phyloP scores from a whole-genome alignment of 2,797 vertebrate genomes.

The Pampus argenteus region DNA sequence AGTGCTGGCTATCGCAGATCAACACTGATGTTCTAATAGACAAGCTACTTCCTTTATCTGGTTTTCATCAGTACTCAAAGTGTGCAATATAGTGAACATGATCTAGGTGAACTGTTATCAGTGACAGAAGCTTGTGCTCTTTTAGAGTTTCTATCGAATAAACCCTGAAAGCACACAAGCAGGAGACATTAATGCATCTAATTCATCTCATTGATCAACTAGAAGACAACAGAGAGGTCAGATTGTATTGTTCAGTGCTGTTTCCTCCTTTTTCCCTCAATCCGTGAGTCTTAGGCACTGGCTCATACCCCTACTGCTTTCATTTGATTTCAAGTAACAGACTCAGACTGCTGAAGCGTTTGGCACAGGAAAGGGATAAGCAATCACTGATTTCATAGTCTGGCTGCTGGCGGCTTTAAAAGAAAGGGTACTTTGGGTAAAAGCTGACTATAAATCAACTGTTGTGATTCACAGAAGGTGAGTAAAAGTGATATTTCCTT shows the following conservation, averaged over 20 bases:
- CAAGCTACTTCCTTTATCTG: not conserved
- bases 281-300: not conserved
- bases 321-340: slow-evolving; percentile 28
- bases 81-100: not conserved
- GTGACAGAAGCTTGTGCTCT: not conserved
- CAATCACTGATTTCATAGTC: slow-evolving; percentile 32
- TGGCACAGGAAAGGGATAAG: not conserved
- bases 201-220: slow-evolving; percentile 6
- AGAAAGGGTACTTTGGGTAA: not conserved
- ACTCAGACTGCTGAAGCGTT: slow-evolving; percentile 14
- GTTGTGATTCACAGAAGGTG: slow-evolving; percentile 17
- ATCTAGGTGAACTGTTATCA: not conserved
- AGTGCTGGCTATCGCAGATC: not conserved
- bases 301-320: slow-evolving; percentile 7
- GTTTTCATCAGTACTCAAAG: not conserved
- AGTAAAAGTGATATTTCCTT: slow-evolving; percentile 1
- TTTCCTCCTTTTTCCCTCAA: not conserved
- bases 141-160: too few relatives aligned
- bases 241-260: not conserved
- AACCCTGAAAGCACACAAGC: too few relatives aligned
- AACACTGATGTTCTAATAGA: not conserved
- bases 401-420: slow-evolving; percentile 20
- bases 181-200: slow-evolving; percentile 1
- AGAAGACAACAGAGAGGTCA: not conserved
- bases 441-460: slow-evolving; percentile 4